Conservation (phyloP, 2,797 vertebrate genomes). For the Synanceia verrucosa region DNA sequence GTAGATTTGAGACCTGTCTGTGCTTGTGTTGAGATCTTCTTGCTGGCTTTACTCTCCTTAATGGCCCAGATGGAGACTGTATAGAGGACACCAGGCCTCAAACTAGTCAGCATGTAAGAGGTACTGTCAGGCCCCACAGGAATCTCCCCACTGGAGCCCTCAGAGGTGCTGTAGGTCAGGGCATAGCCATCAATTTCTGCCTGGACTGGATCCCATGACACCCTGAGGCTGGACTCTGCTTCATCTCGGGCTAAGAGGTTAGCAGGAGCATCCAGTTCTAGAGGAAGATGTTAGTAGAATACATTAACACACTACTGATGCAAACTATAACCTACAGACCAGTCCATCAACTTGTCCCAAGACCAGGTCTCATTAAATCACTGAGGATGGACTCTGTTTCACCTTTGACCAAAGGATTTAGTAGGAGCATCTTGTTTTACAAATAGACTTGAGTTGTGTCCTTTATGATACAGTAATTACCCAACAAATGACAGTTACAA, state of each 20-base stretch:
- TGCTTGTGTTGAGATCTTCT: constrained; percentile 74
- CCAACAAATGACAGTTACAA: not conserved
- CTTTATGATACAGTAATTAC: not conserved
- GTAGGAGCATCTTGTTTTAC: constrained; percentile 45
- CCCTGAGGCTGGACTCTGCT: constrained; percentile 78
- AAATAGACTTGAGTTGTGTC: not conserved
- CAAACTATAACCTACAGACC: constrained; percentile 30
- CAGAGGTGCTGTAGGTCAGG: constrained; percentile 78
- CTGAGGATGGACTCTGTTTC: constrained; percentile 71
- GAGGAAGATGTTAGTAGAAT: constrained; percentile 58
- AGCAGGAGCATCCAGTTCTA: constrained; percentile 80
- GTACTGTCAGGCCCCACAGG: constrained; percentile 71
- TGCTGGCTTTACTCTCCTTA: constrained; percentile 81
- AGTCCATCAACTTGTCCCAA: constrained; percentile 69
- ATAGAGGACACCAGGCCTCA: constrained; percentile 82
- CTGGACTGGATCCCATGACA: constrained; percentile 83
- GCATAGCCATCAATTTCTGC: constrained; percentile 82
- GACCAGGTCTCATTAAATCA: constrained; percentile 75
- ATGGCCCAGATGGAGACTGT: constrained; percentile 82
- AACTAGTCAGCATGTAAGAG: constrained; percentile 72
- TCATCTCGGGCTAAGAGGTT: constrained; percentile 78
- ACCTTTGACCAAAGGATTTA: constrained; percentile 53
- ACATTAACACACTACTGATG: constrained; percentile 32
- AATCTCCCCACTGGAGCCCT: constrained; percentile 76
- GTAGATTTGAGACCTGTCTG: constrained; percentile 78